These are phyloP conservation scores for Thumatha senex DNA, from an alignment of 2,888 invertebrate species.

Conservation along the genomic window DNA sequence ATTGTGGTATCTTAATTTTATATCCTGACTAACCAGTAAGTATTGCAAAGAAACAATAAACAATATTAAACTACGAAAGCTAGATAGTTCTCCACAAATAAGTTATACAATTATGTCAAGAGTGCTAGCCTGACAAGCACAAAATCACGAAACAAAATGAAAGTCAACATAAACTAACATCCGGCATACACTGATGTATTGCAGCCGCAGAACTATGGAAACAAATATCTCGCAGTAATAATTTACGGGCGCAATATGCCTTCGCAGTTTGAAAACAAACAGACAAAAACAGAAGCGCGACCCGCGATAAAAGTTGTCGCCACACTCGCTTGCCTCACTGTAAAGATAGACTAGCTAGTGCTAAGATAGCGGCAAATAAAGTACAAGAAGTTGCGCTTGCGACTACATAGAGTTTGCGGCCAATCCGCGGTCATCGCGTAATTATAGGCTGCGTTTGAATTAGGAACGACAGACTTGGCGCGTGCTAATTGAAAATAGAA, in stretches of 20 bases:
- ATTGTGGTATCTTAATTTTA: no score
- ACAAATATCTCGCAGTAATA: conserved; percentile 79
- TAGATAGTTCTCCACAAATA: conserved; percentile 47
- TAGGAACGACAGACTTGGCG: conserved; percentile 69
- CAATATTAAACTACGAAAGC: conserved; percentile 2
- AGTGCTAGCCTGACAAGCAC: conserved; percentile 55
- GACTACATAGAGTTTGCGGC: conserved; percentile 44
- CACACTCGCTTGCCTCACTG: conserved; percentile 63
- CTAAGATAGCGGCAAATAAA: conserved; percentile 63
- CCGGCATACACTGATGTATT: conserved; percentile 77
- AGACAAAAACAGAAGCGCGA: conserved; percentile 70
- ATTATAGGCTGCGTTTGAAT: conserved; percentile 78
- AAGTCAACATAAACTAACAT: conserved; percentile 79
- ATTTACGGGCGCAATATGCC: conserved; percentile 79
- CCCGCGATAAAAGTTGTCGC: conserved; percentile 78
- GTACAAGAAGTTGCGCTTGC: conserved; percentile 52
- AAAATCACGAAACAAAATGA: conserved; percentile 72
- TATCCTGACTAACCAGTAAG: no score
- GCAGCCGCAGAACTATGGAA: conserved; percentile 79
- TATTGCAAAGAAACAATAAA: no score
- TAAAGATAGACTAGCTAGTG: conserved; percentile 67
- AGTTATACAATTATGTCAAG: conserved; percentile 41
- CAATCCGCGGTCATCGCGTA: conserved; percentile 68
- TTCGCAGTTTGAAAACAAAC: conserved; percentile 71
- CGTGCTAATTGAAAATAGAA: conserved; percentile 75